Percentiles rank a stretch among this genome's conserved stretches.
Evolutionary conservation across 1,140 invertebrate genomes (phyloP).

Genomic region (Ruditapes philippinarum): DNA sequence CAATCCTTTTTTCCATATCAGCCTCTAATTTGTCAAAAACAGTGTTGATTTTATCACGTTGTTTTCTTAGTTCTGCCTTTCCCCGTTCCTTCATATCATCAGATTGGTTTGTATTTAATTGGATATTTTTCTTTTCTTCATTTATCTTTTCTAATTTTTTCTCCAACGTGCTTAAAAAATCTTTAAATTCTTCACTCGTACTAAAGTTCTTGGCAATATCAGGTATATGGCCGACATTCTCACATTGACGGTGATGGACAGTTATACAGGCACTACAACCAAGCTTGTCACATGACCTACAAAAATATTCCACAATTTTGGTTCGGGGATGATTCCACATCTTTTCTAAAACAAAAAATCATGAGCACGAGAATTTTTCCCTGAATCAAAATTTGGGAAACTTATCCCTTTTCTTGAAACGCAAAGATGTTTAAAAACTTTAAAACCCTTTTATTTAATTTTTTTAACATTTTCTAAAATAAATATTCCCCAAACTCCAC

Average conservation of each 20-base stretch:
- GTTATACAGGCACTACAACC: background rate
- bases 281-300: background rate
- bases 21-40: background rate
- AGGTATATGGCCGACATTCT: background rate
- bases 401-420: background rate
- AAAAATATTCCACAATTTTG: background rate
- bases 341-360: no score
- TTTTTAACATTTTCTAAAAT: background rate
- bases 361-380: no score
- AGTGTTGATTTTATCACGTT: background rate
- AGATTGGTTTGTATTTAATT: background rate
- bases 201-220: background rate
- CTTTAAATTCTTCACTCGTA: background rate
- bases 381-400: no score
- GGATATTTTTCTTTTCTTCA: background rate
- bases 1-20: background rate
- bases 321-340: no score
- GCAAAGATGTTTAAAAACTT: background rate
- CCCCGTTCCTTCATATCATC: background rate
- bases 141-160: background rate
- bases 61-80: background rate
- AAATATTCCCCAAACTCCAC: background rate
- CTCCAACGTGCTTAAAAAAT: background rate
- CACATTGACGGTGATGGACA: background rate
- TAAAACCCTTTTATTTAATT: background rate